Conservation (phyloP, 2,113 vertebrate species). For the Cathartes aura region DNA sequence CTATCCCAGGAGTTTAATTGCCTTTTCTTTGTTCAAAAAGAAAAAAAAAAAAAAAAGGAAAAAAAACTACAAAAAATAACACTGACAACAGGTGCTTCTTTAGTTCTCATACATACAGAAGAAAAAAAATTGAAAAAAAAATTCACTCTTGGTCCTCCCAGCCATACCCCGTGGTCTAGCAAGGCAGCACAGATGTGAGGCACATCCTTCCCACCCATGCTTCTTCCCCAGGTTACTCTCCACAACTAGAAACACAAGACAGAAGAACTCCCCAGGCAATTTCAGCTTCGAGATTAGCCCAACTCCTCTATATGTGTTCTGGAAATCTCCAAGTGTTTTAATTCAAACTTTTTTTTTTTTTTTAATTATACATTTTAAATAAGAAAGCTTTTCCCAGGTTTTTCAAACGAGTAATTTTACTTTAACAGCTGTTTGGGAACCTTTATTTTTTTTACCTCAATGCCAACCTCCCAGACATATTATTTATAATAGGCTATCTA, state of each 20-base stretch:
- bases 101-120: background rate
- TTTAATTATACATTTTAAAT: background rate
- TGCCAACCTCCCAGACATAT: background rate
- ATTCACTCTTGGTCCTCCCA: background rate
- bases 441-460: background rate
- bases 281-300: background rate
- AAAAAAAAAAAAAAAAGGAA: too few relatives aligned
- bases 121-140: background rate
- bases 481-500: background rate
- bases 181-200: background rate
- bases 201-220: background rate
- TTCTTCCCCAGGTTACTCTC: background rate
- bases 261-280: background rate
- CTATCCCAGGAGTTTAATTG: background rate
- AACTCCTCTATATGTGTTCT: background rate
- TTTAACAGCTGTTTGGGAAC: background rate
- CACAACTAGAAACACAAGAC: background rate
- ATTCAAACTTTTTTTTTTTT: background rate
- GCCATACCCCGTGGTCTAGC: background rate
- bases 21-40: background rate
- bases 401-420: background rate
- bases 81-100: background rate
- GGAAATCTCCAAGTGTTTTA: background rate
- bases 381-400: background rate
- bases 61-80: background rate